Evolutionary conservation across 2,113 vertebrate genomes (phyloP), one percentile per base, ranked within the genome.

Genomic region (Myotis yumanensis): DNA sequence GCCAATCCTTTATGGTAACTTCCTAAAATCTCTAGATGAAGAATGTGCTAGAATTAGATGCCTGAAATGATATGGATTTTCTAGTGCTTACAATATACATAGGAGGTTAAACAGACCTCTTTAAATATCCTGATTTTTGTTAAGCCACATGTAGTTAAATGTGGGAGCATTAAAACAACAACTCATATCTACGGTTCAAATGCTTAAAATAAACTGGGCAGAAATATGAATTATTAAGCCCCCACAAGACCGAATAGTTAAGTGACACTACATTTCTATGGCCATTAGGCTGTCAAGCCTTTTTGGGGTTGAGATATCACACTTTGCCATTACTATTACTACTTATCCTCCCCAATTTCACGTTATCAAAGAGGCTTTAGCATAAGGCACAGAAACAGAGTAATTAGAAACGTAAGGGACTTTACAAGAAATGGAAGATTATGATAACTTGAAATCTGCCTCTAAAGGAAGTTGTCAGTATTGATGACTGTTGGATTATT

Each of bases 201-300:
- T 20, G 22, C 35, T 89, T 95, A 80, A 71, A 82, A 71, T 85
- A 89, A 80, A 81, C 30, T 69, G 17, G 46, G 35, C 2, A 89
- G 12, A 92, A 69, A 75, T 57, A 69, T 48, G 51, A 91, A 86
- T 93, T 92, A 80, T 57, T 68, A 80, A 84, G 66, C 15, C 71
- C 5, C 57, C 3, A 62, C 2, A 43, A 64, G 57, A 75, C 6
- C 15, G 80, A 76, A 54, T 5, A 59, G 5, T 80, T 75, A 64
- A 79, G 9, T 17, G 37, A 64, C 9, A 40, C 10, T 77, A 7
- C 32, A n/a, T 90, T 40, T 91, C 48, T 86, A 25, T 48, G 59
- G 68, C 20, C 37, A 18, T 48, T 32, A 75, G 25, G 7, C 22
- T 89, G n/a, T 16, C 23, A 79, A 88, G 7, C 4, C 1, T 52